Base-by-base conservation (phyloP, 2,797 vertebrate species). In the Falco biarmicus region DNA sequence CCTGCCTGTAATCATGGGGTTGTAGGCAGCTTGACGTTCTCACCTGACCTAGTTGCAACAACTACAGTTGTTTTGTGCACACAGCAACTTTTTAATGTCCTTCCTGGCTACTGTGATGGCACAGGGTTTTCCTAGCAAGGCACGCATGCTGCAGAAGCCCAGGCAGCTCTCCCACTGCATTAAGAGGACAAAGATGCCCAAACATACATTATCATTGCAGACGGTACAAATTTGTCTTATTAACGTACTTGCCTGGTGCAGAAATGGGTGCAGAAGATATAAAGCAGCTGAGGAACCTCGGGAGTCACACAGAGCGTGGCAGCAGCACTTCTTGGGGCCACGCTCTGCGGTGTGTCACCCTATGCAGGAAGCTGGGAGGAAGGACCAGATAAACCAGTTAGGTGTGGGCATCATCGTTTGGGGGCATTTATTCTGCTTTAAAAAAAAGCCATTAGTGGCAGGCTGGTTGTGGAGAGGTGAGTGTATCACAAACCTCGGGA, bases 371-470 rank as follows among this genome's bases (percentile, higher is more conserved):
- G 73, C 34, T 22, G 41, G 28, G 79, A 83, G 53, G 92, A 78
- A 92, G 39, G 69, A 92, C 43, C 48, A 90, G 82, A 61, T 65
- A 88, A 87, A 93, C 83, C 64, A 70, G 92, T 71, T 90, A 19
- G 0, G 1, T 22, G 20, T 18, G 57, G 51, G 21, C 25, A 60
- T 26, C 10, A 19, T 41, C 39, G 39, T 70, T n/a, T 4, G 10
- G 20, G 41, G 84, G 28, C n/a, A 45, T 86, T 88, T 64, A 29
- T 80, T 70, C 48, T 86, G 50, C 85, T 54, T 69, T 64, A 37
- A 54, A 86, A 87, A 57, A 11, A 12, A 43, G 14, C 13, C 15
- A 45, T 14, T 2, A 70, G 39, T 25, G 68, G 76, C 71, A 59
- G 60, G 59, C 50, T 74, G 73, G 29, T 13, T 70, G 13, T 39